Conservation (phyloP, 2,113 vertebrate species). For the Tauraco erythrolophus region DNA sequence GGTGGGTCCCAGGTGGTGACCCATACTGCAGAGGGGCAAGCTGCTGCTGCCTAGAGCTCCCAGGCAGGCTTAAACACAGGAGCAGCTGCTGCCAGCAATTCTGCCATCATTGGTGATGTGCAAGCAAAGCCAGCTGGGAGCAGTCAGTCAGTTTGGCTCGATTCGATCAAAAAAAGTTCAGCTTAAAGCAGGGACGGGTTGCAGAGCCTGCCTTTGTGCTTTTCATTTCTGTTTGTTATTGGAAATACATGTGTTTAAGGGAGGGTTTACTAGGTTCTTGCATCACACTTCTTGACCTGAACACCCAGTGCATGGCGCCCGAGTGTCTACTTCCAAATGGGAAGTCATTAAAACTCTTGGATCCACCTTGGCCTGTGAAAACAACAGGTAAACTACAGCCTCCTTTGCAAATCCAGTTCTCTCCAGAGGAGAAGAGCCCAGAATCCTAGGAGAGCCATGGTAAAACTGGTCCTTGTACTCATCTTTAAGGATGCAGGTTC, state of each 20-base stretch:
- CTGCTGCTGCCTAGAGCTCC: background rate
- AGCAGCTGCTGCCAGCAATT: background rate
- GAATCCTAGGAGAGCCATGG: background rate
- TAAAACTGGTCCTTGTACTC: background rate
- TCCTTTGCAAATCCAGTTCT: background rate
- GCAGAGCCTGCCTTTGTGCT: background rate
- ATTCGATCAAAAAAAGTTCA: background rate
- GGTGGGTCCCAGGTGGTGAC: background rate
- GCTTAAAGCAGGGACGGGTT: background rate
- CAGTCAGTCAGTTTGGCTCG: background rate
- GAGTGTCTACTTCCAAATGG: background rate
- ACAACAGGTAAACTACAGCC: background rate
- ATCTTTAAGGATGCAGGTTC: background rate
- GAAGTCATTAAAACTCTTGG: background rate
- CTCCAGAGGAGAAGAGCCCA: background rate
- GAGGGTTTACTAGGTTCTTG: background rate
- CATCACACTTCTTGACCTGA: slow-evolving; percentile 1
- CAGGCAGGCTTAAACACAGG: background rate
- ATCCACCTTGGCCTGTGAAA: background rate
- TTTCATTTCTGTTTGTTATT: background rate
- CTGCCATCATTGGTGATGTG: background rate
- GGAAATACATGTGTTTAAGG: background rate
- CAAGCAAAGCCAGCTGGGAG: background rate
- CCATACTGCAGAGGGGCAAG: background rate
- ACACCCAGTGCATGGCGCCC: background rate